Conservation (phyloP, 2,888 invertebrate genomes). For the Panzeria rudis region DNA sequence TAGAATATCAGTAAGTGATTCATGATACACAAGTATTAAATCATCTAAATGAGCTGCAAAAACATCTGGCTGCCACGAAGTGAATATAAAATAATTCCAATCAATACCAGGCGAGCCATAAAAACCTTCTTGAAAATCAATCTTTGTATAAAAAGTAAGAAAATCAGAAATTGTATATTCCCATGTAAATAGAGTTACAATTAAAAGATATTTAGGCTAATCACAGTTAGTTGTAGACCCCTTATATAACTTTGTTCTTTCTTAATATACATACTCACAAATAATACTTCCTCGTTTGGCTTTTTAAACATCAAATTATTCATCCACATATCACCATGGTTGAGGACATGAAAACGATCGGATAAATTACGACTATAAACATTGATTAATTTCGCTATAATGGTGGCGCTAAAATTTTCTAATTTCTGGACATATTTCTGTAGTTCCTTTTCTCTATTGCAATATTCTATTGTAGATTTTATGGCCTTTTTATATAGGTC, state of each 20-base stretch:
- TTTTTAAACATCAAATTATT: constrained; percentile 84
- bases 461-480: constrained; percentile 76
- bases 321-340: constrained; percentile 84
- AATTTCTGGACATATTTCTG: constrained; percentile 75
- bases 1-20: constrained; percentile 73
- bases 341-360: constrained; percentile 82
- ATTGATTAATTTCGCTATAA: constrained; percentile 77
- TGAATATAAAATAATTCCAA: constrained; percentile 78
- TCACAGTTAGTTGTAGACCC: no score
- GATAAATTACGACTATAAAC: constrained; percentile 76
- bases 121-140: constrained; percentile 80
- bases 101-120: constrained; percentile 80
- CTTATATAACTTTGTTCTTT: no score
- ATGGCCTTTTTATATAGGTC: constrained; percentile 76
- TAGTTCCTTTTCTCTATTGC: constrained; percentile 73
- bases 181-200: background rate
- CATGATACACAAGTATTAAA: constrained; percentile 75
- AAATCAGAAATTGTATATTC: background rate
- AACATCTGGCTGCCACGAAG: constrained; percentile 77
- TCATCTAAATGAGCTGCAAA: constrained; percentile 74
- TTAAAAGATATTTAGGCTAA: no score
- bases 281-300: constrained; percentile 79
- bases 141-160: constrained; percentile 66
- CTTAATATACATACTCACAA: constrained; percentile 75
- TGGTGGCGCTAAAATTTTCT: constrained; percentile 74